Conservation (phyloP, 2,113 vertebrate species). For the Sciurus niger region DNA sequence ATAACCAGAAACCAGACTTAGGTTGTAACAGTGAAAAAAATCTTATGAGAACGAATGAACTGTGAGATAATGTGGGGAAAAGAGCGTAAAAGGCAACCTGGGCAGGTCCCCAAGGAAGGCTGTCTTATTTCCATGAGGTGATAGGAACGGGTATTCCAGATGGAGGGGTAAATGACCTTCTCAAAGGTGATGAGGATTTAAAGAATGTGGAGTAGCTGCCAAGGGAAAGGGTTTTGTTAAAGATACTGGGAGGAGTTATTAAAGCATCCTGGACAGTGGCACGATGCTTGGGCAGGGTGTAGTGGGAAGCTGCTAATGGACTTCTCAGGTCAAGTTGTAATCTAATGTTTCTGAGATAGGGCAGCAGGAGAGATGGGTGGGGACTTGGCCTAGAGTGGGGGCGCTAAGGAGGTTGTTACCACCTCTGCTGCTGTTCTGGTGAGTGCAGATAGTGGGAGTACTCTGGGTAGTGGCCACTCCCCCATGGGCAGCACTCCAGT, state of each 20-base stretch:
- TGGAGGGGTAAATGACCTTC: not conserved
- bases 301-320: not conserved
- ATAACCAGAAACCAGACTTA: not conserved
- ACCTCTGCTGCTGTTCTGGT: not conserved
- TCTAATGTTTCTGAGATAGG: not conserved
- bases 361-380: not conserved
- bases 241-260: not conserved
- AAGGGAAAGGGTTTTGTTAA: too few relatives aligned
- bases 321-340: not conserved
- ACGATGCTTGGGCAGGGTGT: not conserved
- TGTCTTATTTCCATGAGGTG: not conserved
- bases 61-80: accelerated
- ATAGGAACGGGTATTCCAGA: not conserved
- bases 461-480: accelerated
- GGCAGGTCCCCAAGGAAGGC: not conserved
- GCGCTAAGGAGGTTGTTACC: not conserved
- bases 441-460: not conserved
- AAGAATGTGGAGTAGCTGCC: too few relatives aligned
- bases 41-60: not conserved
- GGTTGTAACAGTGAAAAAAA: not conserved
- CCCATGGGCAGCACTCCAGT: accelerated
- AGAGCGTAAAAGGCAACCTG: not conserved
- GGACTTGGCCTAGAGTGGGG: not conserved
- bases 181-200: not conserved
- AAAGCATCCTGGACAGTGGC: not conserved